A percentile compares a stretch with the other conserved stretches of the same genome.
These are phyloP conservation scores for Aphidoletes aphidimyza DNA, from an alignment of 2,888 invertebrate species.

Conservation along the genomic window DNA sequence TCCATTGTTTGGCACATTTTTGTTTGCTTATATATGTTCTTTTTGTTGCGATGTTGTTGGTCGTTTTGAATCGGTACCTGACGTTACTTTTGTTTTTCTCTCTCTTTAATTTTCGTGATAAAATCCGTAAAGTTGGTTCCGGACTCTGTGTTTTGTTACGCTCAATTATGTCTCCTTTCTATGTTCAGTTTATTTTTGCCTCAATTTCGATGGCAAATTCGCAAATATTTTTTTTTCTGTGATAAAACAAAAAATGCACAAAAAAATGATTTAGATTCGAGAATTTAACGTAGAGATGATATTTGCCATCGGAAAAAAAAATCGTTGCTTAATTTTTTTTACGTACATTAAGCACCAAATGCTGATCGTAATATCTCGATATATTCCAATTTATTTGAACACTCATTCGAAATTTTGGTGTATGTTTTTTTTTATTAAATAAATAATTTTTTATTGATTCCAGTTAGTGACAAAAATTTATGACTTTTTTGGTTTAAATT, in stretches of 20 bases:
- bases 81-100: too few species aligned
- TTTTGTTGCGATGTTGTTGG: too few species aligned
- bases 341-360: neutral
- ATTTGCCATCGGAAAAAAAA: too few species aligned
- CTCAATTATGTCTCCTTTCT: neutral
- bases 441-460: neutral
- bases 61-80: neutral
- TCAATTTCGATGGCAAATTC: neutral
- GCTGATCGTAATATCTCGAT: neutral
- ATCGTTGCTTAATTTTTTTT: too few species aligned
- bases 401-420: neutral
- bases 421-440: neutral
- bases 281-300: too few species aligned
- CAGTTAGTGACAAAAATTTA: neutral
- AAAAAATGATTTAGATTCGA: too few species aligned
- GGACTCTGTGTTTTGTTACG: neutral
- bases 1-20: constrained; percentile 37
- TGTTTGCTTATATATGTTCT: neutral
- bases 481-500: neutral
- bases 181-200: neutral
- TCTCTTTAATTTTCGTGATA: neutral
- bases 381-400: neutral
- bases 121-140: neutral
- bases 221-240: neutral
- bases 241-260: neutral